Evolutionary conservation across 1,140 invertebrate species (phyloP).

Genomic region (Platyscapa corneri): DNA sequence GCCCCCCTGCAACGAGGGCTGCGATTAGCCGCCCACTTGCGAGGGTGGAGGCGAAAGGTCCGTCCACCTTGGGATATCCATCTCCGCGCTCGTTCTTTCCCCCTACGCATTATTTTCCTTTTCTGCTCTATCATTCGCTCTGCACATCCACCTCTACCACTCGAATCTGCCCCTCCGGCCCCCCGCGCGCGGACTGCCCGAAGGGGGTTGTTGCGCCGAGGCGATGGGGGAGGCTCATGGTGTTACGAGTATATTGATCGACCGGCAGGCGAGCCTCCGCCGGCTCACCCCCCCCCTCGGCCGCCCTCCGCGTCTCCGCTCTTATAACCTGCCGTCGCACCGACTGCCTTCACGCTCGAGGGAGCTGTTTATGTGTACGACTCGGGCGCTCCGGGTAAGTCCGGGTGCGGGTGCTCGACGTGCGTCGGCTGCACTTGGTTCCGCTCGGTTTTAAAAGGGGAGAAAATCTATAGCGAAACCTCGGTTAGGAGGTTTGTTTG

Average conservation of each 20-base stretch:
- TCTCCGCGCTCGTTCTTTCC: background rate
- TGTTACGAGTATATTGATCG: slow-evolving; percentile 53
- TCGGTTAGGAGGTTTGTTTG: slow-evolving; percentile 23
- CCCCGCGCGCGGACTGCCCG: no score
- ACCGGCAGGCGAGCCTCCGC: background rate
- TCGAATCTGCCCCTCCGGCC: background rate
- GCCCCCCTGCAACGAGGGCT: no score
- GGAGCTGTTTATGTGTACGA: slow-evolving; percentile 37
- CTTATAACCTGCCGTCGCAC: slow-evolving; percentile 38
- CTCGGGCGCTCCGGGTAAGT: no score
- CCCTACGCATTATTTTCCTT: slow-evolving; percentile 13
- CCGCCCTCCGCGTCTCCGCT: background rate
- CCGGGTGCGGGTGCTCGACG: background rate
- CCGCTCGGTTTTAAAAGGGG: background rate
- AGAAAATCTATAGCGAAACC: slow-evolving; percentile 43
- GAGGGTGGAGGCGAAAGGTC: background rate
- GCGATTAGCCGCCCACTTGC: no score
- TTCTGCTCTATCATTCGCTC: slow-evolving; percentile 21
- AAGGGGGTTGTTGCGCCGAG: slow-evolving; percentile 23
- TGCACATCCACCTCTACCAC: background rate
- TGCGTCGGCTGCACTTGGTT: background rate
- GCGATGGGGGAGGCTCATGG: slow-evolving; percentile 36
- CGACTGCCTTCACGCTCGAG: slow-evolving; percentile 21
- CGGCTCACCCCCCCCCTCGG: no score
- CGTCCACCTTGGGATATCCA: background rate